phyloP scores from a whole-genome alignment of 2,113 vertebrate species.

The Panthera leo region DNA sequence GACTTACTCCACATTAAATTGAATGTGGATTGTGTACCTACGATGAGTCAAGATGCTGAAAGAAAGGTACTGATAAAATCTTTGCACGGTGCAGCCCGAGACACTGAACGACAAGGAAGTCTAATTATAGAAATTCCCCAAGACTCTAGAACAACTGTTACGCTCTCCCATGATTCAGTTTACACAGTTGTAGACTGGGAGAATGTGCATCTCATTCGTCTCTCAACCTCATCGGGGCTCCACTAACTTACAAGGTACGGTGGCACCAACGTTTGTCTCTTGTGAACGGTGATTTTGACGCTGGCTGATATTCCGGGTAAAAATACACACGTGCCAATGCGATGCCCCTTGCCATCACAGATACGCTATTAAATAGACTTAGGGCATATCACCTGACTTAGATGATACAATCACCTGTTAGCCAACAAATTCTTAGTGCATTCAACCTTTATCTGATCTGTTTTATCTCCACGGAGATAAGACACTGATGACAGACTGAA shows the following conservation, averaged over 20 bases:
- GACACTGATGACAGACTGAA: slow-evolving; percentile 26
- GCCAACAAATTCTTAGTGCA: slow-evolving; percentile 45
- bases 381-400: not conserved
- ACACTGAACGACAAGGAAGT: not conserved
- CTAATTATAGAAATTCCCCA: not conserved
- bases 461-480: slow-evolving; percentile 63
- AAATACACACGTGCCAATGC: not conserved
- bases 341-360: not conserved
- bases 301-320: not conserved
- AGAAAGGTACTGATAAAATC: not conserved
- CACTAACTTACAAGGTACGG: rapidly evolving
- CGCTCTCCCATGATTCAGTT: not conserved
- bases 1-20: no score
- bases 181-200: no score
- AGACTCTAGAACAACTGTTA: not conserved
- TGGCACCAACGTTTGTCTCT: not conserved
- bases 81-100: not conserved
- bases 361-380: not conserved
- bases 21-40: not conserved
- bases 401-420: slow-evolving; percentile 43
- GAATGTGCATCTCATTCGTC: rapidly evolving
- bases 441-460: slow-evolving; percentile 46
- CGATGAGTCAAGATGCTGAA: not conserved
- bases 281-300: not conserved
- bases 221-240: not conserved